Base-by-base conservation (phyloP, 2,113 vertebrate species). In the Thunnus maccoyii region DNA sequence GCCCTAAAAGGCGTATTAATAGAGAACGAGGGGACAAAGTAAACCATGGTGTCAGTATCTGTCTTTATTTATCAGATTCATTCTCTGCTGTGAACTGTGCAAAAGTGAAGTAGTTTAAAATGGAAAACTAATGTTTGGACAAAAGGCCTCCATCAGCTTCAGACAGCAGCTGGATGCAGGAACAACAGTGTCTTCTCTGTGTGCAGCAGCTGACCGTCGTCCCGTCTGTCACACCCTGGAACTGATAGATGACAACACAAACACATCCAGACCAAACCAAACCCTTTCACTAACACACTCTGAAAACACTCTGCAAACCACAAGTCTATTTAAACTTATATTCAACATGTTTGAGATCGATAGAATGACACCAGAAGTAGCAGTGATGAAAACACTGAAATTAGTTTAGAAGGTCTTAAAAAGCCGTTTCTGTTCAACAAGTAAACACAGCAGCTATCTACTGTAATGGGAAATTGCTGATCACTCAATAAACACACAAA, bases 141-240 rank as follows among this genome's bases (percentile, higher is more conserved):
- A 68, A 51, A 52, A 66, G 52, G 18, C 64, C 9, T 52, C 4
- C 10, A 7, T n/a, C 64, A 69, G 72, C 27, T 27, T 22, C 27
- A 17, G 54, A 14, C 48, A 3, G 78, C 77, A 81, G 84, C 78
- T 86, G 84, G 61, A 62, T 6, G 63, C 55, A 12, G 16, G 55
- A 2, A 74, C 70, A 2, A 74, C 70, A 76, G 73, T 51, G 14
- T 16, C 8, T 10, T 6, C 72, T 85, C 77, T 85, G 83, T 80
- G 20, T 50, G 30, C 41, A 58, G 60, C 79, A 36, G 79, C 64
- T 15, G 72, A 76, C 72, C 0, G 6, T 27, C 0, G 6, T 27
- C 41, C 32, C 36, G 44, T 69, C 76, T 64, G 76, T 79, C 76
- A 48, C 76, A 5, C 20, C 56, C 82, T 75, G 82, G 71, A 18